These are phyloP conservation scores for Nothocercus julius DNA, from an alignment of 2,113 vertebrate species.

Conservation along the genomic window DNA sequence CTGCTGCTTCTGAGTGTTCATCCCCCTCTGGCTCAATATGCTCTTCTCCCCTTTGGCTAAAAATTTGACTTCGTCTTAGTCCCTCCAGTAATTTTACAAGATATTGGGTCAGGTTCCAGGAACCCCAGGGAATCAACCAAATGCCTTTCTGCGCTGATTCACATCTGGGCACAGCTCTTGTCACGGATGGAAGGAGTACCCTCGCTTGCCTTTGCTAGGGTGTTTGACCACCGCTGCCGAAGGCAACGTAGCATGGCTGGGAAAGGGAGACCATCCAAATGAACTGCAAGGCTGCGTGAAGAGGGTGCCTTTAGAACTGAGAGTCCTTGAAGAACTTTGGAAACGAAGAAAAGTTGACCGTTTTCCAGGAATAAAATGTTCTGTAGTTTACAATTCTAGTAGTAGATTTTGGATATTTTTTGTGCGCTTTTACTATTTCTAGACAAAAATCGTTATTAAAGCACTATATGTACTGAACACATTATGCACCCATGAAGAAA, in stretches of 20 bases:
- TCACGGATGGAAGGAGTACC: neutral
- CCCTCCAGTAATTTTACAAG: neutral
- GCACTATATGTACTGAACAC: neutral
- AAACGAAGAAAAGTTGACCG: neutral
- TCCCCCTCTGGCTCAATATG: neutral
- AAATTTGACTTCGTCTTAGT: neutral
- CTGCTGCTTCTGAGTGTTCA: neutral
- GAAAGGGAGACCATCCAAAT: neutral
- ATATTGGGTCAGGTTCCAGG: neutral
- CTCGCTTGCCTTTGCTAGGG: neutral
- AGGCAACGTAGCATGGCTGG: neutral
- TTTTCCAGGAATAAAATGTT: neutral
- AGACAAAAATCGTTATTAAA: neutral
- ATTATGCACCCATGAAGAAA: neutral
- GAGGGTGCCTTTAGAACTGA: neutral
- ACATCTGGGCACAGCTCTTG: neutral
- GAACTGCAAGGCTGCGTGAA: neutral
- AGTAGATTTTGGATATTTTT: neutral
- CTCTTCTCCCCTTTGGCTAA: neutral
- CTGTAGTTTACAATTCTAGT: neutral
- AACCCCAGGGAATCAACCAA: neutral
- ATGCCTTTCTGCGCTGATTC: neutral
- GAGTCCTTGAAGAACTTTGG: neutral
- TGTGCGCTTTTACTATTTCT: neutral
- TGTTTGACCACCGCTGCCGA: neutral